Evolutionary conservation across 2,888 invertebrate species (phyloP), one percentile per base, ranked within the genome.

Genomic region (Habrosyne pyritoides): DNA sequence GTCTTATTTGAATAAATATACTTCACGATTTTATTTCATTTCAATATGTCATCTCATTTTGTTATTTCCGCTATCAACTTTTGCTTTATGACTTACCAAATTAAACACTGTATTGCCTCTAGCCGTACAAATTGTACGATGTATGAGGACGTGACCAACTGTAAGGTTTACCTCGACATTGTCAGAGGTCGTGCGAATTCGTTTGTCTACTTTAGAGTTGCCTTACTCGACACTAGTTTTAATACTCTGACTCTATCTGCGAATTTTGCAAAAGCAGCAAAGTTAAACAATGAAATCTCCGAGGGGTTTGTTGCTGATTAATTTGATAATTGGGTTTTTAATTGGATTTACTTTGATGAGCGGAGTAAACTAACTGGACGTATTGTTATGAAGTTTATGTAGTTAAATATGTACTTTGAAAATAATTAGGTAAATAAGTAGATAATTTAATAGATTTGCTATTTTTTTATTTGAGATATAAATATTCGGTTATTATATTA

Each of bases 31-130:
- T n/a, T n/a, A n/a, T n/a, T n/a, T n/a, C n/a, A n/a, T n/a, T n/a
- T 36, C 21, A n/a, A n/a, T n/a, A 14, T 0, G 6, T 2, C 7
- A 14, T 8, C 14, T 47, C 10, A 14, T 2, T n/a, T 51, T 1
- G 14, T 10, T 18, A 6, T n/a, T 7, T 1, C 18, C 60, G 64
- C 58, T 53, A 4, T 0, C 22, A 1, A 22, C 59, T 53, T 52
- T 1, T 57, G 5, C 14, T 52, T 14, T 69, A 64, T 52, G 28
- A 57, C 63, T 49, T 14, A 52, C 53, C 57, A 66, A 73, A 73
- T 73, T 71, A 68, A 67, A 69, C 64, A 66, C 57, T 69, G 76
- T 77, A 79, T 79, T 70, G 75, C 76, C 73, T 66, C 58, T 56
- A 69, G 73, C 69, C 59, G 57, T 64, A 67, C 68, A 59, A 71